These are phyloP conservation scores for Hylomyscus alleni DNA, from an alignment of 2,797 vertebrate genomes.

Conservation along the genomic window DNA sequence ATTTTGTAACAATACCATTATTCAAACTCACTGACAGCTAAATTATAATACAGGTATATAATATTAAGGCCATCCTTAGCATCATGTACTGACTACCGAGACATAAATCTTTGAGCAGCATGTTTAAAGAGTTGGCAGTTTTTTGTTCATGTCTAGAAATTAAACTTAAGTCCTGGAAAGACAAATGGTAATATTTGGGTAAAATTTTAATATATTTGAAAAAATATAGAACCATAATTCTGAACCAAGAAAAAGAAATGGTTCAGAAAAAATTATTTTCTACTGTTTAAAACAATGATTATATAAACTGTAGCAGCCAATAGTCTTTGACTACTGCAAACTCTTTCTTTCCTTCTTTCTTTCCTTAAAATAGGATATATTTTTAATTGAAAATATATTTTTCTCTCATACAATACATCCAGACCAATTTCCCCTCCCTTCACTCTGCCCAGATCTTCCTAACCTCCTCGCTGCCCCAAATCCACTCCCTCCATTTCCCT, in stretches of 20 bases:
- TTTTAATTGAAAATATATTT: not conserved
- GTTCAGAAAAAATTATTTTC: conserved; percentile 38
- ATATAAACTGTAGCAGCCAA: not conserved
- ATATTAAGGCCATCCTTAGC: not conserved
- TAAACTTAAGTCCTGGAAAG: conserved; percentile 3
- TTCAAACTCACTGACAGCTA: conserved; percentile 40
- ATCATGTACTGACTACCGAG: not conserved
- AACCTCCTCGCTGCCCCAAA: too few species aligned
- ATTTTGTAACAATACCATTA: conserved; percentile 10
- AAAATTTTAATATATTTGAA: conserved; percentile 41
- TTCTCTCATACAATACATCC: not conserved
- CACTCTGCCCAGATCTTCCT: too few species aligned
- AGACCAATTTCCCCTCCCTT: not conserved
- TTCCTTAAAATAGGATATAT: not conserved
- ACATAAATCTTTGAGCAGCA: conserved; percentile 43
- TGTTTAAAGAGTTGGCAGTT: conserved; percentile 30
- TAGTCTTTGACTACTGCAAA: not conserved
- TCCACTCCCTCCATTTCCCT: not conserved
- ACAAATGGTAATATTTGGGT: not conserved
- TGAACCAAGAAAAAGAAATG: conserved; percentile 3
- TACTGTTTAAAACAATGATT: not conserved
- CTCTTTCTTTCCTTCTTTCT: not conserved
- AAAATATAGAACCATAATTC: conserved; percentile 35
- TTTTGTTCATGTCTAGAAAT: conserved; percentile 23
- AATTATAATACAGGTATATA: conserved; percentile 6